phyloP scores from a whole-genome alignment of 2,113 vertebrate genomes.

The Chitala chitala region DNA sequence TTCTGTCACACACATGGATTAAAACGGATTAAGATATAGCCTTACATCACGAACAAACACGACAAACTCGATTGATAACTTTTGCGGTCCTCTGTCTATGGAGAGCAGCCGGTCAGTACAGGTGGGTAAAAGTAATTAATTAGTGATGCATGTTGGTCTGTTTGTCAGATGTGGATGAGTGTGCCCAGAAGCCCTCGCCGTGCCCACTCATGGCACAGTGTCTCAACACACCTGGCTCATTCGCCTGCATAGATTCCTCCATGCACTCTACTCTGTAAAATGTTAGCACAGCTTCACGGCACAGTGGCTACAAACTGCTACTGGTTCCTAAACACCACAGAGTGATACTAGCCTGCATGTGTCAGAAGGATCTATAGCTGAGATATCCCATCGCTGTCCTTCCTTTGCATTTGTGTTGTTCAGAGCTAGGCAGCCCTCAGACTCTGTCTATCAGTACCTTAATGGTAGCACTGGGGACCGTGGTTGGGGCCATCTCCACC shows the following conservation, averaged over 20 bases:
- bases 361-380: background rate
- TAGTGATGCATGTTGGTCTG: background rate
- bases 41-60: no score
- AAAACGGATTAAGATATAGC: no score
- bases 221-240: conserved; percentile 57
- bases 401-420: conserved; percentile 14
- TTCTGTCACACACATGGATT: no score
- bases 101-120: no score
- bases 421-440: conserved; percentile 41
- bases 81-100: background rate
- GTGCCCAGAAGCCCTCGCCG: conserved; percentile 41
- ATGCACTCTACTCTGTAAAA: no score
- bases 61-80: no score
- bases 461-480: conserved; percentile 47
- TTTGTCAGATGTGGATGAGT: conserved; percentile 62
- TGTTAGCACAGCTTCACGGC: no score
- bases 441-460: conserved; percentile 42
- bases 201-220: conserved; percentile 55
- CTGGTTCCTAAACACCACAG: no score
- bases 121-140: background rate
- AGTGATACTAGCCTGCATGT: no score
- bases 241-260: conserved; percentile 54
- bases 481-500: conserved; percentile 44
- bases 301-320: background rate
- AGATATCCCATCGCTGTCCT: background rate